Conservation (phyloP, 1,140 invertebrate species). For the Drosophila ananassae region DNA sequence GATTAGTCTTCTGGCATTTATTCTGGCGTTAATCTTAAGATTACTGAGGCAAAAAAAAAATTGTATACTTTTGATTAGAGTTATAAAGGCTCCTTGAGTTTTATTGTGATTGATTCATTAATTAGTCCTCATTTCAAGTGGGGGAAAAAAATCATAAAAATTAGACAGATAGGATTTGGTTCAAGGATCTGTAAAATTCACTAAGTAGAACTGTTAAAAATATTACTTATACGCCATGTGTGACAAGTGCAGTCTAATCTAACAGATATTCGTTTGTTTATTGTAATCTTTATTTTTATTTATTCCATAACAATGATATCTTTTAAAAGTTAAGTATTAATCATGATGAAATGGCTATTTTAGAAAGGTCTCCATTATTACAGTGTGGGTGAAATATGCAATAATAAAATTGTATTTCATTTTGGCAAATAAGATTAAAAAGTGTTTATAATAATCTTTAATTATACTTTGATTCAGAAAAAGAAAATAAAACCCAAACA, state of each 20-base stretch:
- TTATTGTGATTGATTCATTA: constrained; percentile 70
- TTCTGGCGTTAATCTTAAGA: not conserved
- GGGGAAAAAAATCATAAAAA: not conserved
- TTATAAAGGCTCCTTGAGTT: constrained; percentile 23
- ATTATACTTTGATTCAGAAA: not conserved
- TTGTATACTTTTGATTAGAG: not conserved
- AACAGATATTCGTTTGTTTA: too few species aligned
- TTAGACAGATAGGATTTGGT: not conserved
- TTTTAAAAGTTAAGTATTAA: too few species aligned
- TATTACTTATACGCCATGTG: too few species aligned
- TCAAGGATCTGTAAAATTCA: too few species aligned
- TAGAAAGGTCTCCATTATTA: too few species aligned
- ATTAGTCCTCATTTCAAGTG: constrained; percentile 11
- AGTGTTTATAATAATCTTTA: not conserved
- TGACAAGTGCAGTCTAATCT: too few species aligned
- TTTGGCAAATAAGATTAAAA: not conserved
- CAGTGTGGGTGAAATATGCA: too few species aligned
- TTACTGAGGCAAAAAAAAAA: not conserved
- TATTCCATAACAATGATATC: too few species aligned
- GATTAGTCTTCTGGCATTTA: not conserved
- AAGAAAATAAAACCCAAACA: constrained; percentile 42
- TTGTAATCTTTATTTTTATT: too few species aligned
- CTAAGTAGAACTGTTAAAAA: too few species aligned
- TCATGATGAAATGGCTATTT: too few species aligned
- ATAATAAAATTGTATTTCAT: not conserved